Conservation (phyloP, 2,797 vertebrate genomes). For the Propithecus perrieri region DNA sequence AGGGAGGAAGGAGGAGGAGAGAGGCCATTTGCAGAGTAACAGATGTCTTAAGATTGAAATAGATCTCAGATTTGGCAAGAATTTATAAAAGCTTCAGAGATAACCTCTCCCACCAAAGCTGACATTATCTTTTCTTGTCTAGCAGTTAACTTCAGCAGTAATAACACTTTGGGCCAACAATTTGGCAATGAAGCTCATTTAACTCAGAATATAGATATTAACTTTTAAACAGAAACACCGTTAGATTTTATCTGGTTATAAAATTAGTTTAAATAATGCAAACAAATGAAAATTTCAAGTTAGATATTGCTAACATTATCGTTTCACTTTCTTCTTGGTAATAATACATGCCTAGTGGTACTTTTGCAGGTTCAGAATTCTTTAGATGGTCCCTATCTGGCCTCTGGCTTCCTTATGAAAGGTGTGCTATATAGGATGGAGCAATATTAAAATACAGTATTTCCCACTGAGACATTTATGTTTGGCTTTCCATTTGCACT, state of each 20-base stretch:
- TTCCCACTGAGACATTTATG: neutral
- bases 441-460: conserved; percentile 19
- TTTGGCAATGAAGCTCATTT: conserved; percentile 20
- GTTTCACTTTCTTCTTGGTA: conserved; percentile 13
- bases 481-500: neutral
- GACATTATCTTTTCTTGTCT: conserved; percentile 1
- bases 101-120: conserved; percentile 22
- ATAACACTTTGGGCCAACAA: neutral
- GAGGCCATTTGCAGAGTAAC: conserved; percentile 10
- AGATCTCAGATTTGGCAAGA: conserved; percentile 39
- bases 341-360: neutral
- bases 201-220: conserved; percentile 36
- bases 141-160: conserved; percentile 16
- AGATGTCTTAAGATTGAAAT: conserved; percentile 49
- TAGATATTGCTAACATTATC: neutral
- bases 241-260: conserved; percentile 42
- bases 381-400: neutral
- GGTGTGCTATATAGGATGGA: neutral
- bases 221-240: conserved; percentile 31
- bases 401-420: neutral
- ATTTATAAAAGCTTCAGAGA: neutral
- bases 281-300: conserved; percentile 44
- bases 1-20: neutral
- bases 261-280: conserved; percentile 61
- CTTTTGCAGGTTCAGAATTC: neutral